phyloP scores from a whole-genome alignment of 2,888 invertebrate genomes.

The Ochropacha duplaris region DNA sequence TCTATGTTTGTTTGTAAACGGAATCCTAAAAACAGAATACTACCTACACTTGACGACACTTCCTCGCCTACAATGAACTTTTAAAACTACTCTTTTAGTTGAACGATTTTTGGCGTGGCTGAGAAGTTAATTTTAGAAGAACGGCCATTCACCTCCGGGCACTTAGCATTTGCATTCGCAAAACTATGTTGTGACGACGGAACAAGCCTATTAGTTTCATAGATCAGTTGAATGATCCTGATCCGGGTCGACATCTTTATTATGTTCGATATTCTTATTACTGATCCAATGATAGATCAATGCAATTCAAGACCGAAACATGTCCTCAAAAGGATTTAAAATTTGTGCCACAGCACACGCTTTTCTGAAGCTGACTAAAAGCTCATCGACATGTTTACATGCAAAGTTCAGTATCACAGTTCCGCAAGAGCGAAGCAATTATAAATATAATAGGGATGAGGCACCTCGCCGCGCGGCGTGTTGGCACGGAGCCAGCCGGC shows the following conservation, averaged over 20 bases:
- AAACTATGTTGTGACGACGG: constrained; percentile 15
- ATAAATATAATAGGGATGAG: constrained; percentile 34
- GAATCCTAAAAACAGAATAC: too few relatives aligned
- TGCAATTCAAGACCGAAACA: too few relatives aligned
- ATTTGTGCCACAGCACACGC: constrained; percentile 8
- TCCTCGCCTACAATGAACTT: too few relatives aligned
- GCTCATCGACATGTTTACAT: constrained; percentile 4
- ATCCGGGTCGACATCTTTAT: not conserved
- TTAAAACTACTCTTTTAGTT: constrained; percentile 17
- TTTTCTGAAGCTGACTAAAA: constrained; percentile 34
- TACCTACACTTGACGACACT: too few relatives aligned
- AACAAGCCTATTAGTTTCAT: not conserved
- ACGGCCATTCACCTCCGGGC: not conserved
- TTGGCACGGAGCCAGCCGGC: constrained; percentile 38
- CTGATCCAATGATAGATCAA: not conserved
- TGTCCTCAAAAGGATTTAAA: not conserved
- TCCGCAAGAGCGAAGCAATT: constrained; percentile 22
- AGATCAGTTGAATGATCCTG: not conserved
- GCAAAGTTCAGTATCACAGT: constrained; percentile 11
- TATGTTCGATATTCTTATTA: not conserved
- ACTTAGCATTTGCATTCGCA: constrained; percentile 22
- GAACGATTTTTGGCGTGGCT: constrained; percentile 25
- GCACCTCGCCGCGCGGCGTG: constrained; percentile 17
- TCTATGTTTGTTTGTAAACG: too few relatives aligned
- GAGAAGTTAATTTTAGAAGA: not conserved